A percentile compares a stretch with the other conserved stretches of the same genome.
Conservation (phyloP, 2,888 invertebrate genomes). For the Trissoscelio sp. region DNA sequence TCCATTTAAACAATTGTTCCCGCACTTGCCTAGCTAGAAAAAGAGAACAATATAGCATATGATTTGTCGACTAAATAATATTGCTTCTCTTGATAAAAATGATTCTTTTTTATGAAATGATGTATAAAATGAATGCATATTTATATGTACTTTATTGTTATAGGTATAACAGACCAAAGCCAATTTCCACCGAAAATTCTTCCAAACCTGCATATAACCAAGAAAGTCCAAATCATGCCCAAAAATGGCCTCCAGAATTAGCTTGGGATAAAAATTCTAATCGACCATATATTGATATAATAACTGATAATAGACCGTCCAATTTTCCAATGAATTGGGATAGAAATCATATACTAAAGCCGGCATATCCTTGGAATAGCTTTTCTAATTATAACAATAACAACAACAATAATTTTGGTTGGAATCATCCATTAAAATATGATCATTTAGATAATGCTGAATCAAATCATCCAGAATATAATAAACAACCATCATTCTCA, state of each 20-base stretch:
- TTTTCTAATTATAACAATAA: constrained; percentile 70
- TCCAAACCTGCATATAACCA: constrained; percentile 51
- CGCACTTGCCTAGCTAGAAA: no score
- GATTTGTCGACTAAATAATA: no score
- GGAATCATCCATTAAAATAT: constrained; percentile 76
- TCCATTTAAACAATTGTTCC: no score
- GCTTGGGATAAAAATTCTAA: constrained; percentile 82
- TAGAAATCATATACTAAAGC: constrained; percentile 72
- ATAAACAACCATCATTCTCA: constrained; percentile 81
- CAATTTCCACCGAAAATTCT: constrained; percentile 75
- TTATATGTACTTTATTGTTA: constrained; percentile 16
- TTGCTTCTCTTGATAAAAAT: no score
- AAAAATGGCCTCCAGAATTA: constrained; percentile 83
- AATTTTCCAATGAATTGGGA: constrained; percentile 84
- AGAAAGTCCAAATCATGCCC: constrained; percentile 75
- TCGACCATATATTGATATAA: constrained; percentile 83
- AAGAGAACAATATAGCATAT: no score
- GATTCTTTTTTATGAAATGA: no score
- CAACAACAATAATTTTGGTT: constrained; percentile 70
- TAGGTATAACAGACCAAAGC: constrained; percentile 80
- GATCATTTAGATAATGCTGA: constrained; percentile 71
- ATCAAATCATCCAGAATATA: constrained; percentile 70
- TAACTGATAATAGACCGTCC: constrained; percentile 85
- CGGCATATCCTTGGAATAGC: constrained; percentile 73
- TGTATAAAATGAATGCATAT: constrained; percentile 40